Evolutionary conservation across 2,797 vertebrate genomes (phyloP), one percentile per base, ranked within the genome.

Genomic region (Gymnodraco acuticeps): DNA sequence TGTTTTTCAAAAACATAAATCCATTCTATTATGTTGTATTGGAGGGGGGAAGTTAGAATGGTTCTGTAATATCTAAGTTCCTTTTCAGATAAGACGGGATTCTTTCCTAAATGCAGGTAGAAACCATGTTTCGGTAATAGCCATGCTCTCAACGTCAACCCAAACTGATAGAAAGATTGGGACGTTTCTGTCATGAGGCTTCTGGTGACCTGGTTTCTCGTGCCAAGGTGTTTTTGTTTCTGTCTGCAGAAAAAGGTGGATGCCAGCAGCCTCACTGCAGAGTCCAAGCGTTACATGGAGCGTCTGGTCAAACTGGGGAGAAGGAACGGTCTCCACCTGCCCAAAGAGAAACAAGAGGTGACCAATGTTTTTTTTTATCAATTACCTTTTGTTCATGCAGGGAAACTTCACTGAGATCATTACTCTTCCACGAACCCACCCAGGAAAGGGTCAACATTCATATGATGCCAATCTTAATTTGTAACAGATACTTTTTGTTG

Each of bases 251-350:
- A 96, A 64, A 97, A 96, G 51, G 51, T 93, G 0, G 92, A 94
- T 0, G 81, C 85, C 0, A 78, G 85, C 8, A 86, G 90, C 0
- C 81, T 99, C 65, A 90, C 86, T 4, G 86, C 93, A 0, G 98
- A 99, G 88, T 96, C 96, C 0, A 93, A 75, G 10, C 93, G 98
- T 2, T 98, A 97, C 83, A 95, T 99, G 87, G 97, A 99, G 78
- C 95, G 97, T 54, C 93, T 99, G 63, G 90, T 99, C 80, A 97
- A 96, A 72, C 78, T 98, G 79, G 97, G 98, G 0, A 92, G 88
- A 4, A 95, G 98, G 78, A 99, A 98, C 0, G 98, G 98, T 3
- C 96, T 99, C 2, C 97, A 99, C 81, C 96, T 99, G 71, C 89
- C 95, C 0, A 90, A 89, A 80, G 96, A 96, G 8, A 97, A 93